Evolutionary conservation across 2,888 invertebrate genomes (phyloP), one percentile per base, ranked within the genome.

Genomic region (Acronicta aceris): DNA sequence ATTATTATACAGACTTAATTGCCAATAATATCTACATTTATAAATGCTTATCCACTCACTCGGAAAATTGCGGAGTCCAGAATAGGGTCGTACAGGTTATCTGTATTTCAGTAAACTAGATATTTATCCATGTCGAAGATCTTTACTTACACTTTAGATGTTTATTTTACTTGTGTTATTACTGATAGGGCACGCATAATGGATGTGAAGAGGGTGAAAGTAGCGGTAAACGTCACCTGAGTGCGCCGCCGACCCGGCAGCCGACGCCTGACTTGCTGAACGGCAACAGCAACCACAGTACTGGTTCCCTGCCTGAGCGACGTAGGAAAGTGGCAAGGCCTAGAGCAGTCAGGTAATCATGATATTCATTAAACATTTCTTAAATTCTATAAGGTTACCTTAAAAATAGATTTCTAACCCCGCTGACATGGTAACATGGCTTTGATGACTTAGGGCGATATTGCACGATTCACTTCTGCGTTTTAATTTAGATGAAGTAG

Each of bases 261-360:
- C 82, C 92, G 56, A 94, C 94, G 62, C 94, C 94, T 2, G 94
- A 94, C 81, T 77, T 94, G 71, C 87, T 93, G 67, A 94, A 94
- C 76, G 93, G 94, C 15, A 94, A 94, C 82, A 94, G 94, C 82
- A 94, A 94, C 84, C 94, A 93, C 79, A 94, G 94, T 81, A 93
- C 93, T 36, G 89, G 78, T 58, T 94, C 94, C 50, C 80, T 94
- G 79, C 94, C 94, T 21, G 94, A 94, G 81, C 88, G 94, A n/a
- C 82, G 94, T 52, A 79, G 93, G 66, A 93, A 93, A 69, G 90
- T 92, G 60, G 84, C 92, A 10, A 74, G 94, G 0, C 82, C 88
- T 16, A 78, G 93, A n/a, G 82, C 91, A n/a, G 87, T 83, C 71
- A 89, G 92, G 89, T 92, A 58, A 67, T 59, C 33, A 21, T 36